A percentile compares a stretch with the other conserved stretches of the same genome.
These are phyloP conservation scores for Bryconaethiops microstoma DNA, from an alignment of 2,797 vertebrate genomes.

Conservation along the genomic window DNA sequence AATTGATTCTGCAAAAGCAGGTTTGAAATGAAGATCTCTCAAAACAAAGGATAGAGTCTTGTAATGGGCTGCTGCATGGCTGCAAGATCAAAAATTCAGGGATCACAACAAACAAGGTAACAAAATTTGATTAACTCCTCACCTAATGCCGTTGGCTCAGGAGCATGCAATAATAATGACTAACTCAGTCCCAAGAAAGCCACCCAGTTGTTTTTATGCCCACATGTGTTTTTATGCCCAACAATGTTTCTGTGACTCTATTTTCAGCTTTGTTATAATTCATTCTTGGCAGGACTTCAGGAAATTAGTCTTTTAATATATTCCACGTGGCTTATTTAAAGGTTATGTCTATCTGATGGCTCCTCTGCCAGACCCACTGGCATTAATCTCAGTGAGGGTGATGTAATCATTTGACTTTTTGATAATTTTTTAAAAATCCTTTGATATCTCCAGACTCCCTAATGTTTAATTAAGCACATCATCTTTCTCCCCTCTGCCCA, in stretches of 20 bases:
- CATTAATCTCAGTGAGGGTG: slow-evolving; percentile 70
- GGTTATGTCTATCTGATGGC: slow-evolving; percentile 78
- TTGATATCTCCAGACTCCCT: slow-evolving; percentile 9
- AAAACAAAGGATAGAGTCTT: background rate
- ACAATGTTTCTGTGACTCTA: slow-evolving; percentile 37
- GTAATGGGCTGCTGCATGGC: background rate
- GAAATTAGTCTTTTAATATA: slow-evolving; percentile 82
- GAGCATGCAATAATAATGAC: background rate
- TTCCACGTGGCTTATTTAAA: slow-evolving; percentile 80
- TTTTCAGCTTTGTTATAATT: slow-evolving; percentile 76
- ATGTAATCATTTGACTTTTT: slow-evolving; percentile 49
- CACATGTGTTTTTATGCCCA: background rate
- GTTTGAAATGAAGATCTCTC: background rate
- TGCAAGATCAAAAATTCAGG: background rate
- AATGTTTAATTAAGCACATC: slow-evolving; percentile 35
- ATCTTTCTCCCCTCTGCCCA: background rate
- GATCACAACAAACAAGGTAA: background rate
- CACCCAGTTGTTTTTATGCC: background rate
- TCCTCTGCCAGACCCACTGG: slow-evolving; percentile 67
- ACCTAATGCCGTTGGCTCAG: background rate
- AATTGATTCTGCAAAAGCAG: background rate
- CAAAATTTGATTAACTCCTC: background rate
- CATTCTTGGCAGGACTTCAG: slow-evolving; percentile 73
- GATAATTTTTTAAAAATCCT: slow-evolving; percentile 44
- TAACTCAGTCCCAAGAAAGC: background rate